These are phyloP conservation scores for Cephus pulcher DNA, from an alignment of 2,888 invertebrate species.

Conservation along the genomic window DNA sequence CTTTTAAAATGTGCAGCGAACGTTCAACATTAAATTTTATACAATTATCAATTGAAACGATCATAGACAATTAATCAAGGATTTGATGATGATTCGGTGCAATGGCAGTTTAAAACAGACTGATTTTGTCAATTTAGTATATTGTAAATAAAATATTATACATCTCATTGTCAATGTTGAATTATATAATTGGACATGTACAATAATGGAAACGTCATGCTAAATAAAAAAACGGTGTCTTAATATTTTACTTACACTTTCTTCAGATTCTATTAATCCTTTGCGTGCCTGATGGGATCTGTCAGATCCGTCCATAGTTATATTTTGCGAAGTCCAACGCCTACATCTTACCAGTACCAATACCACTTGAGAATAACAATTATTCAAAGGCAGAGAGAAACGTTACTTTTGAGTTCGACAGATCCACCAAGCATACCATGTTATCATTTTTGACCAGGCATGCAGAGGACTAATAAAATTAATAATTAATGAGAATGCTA, in stretches of 20 bases:
- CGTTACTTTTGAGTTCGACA: too few species aligned
- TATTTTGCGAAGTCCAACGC: too few species aligned
- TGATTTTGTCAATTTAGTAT: not conserved
- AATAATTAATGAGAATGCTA: not conserved
- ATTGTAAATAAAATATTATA: not conserved
- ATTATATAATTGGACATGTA: not conserved
- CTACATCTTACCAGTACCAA: too few species aligned
- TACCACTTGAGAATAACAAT: too few species aligned
- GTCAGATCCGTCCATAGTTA: too few species aligned
- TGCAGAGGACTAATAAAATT: not conserved
- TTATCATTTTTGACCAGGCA: too few species aligned
- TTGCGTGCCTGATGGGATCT: too few species aligned
- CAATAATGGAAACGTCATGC: not conserved
- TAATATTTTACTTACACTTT: not conserved
- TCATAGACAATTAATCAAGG: not conserved
- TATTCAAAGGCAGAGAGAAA: too few species aligned
- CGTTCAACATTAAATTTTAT: not conserved
- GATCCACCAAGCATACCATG: too few species aligned
- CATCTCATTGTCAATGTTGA: not conserved
- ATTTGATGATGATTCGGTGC: not conserved
- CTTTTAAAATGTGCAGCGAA: not conserved
- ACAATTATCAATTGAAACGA: not conserved
- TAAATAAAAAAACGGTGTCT: not conserved
- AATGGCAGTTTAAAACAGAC: not conserved
- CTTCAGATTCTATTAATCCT: not conserved